phyloP scores from a whole-genome alignment of 2,888 invertebrate genomes.

The Rotaria macrura region DNA sequence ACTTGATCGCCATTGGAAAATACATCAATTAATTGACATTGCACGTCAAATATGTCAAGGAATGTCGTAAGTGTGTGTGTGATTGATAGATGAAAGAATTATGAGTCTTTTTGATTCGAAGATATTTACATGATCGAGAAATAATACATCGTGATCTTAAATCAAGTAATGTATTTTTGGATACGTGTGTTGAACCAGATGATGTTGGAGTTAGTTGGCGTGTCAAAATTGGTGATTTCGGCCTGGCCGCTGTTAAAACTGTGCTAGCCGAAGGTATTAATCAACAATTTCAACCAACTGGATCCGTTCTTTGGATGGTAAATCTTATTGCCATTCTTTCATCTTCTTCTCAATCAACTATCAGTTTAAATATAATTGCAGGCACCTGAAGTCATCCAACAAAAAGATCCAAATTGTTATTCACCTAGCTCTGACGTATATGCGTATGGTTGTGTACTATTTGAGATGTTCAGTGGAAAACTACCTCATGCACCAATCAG shows the following conservation, averaged over 20 bases:
- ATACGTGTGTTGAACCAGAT: conserved; percentile 15
- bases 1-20: conserved; percentile 79
- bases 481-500: conserved; percentile 63
- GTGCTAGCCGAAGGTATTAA: conserved; percentile 76
- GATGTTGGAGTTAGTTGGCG: conserved; percentile 55
- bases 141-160: conserved; percentile 96
- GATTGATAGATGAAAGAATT: no score
- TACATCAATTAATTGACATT: conserved; percentile 83
- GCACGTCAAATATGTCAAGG: conserved; percentile 93
- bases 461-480: conserved; percentile 79
- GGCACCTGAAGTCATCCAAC: conserved; percentile 95
- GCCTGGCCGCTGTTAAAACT: conserved; percentile 92
- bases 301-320: conserved; percentile 92
- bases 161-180: conserved; percentile 64
- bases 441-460: conserved; percentile 92
- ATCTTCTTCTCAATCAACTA: background rate
- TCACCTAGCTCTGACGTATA: conserved; percentile 98
- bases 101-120: background rate
- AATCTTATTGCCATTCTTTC: conserved; percentile 31
- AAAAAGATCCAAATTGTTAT: conserved; percentile 90
- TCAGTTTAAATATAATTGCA: conserved; percentile 36
- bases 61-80: conserved; percentile 63
- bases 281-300: conserved; percentile 59
- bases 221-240: conserved; percentile 97
- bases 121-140: conserved; percentile 78